Evolutionary conservation across 2,113 vertebrate species (phyloP).

Genomic region (Sceloporus tristichus): DNA sequence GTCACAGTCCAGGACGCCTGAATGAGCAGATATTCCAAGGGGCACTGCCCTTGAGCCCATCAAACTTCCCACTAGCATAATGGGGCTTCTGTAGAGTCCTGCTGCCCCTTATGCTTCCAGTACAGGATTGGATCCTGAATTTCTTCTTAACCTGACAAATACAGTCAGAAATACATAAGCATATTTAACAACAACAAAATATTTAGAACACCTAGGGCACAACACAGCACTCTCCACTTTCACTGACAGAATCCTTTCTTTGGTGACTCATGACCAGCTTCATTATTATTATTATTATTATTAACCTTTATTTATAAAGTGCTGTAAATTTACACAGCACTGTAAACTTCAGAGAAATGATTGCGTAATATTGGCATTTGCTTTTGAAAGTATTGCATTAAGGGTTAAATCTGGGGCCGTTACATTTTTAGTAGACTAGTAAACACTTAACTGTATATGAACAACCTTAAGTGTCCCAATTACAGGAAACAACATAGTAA

Average conservation of each 20-base stretch:
- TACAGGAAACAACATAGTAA: background rate
- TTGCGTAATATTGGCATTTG: constrained; percentile 3
- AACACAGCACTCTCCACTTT: background rate
- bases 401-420: background rate
- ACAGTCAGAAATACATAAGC: constrained; percentile 26
- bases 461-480: background rate
- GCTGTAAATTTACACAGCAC: no score
- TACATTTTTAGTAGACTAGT: background rate
- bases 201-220: constrained; percentile 25
- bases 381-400: background rate
- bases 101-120: background rate
- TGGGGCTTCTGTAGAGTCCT: background rate
- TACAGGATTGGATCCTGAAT: background rate
- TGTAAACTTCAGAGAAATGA: background rate
- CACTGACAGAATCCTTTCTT: background rate
- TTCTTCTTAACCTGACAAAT: constrained; percentile 27
- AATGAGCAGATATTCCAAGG: background rate
- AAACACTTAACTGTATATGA: background rate
- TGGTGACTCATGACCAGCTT: background rate
- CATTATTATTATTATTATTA: no score
- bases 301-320: no score
- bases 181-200: background rate
- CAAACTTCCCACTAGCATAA: background rate
- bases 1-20: background rate
- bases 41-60: background rate